Percentiles rank a stretch among this genome's conserved stretches.
Evolutionary conservation across 1,140 invertebrate species (phyloP).

Genomic region (Branchinecta lindahli): DNA sequence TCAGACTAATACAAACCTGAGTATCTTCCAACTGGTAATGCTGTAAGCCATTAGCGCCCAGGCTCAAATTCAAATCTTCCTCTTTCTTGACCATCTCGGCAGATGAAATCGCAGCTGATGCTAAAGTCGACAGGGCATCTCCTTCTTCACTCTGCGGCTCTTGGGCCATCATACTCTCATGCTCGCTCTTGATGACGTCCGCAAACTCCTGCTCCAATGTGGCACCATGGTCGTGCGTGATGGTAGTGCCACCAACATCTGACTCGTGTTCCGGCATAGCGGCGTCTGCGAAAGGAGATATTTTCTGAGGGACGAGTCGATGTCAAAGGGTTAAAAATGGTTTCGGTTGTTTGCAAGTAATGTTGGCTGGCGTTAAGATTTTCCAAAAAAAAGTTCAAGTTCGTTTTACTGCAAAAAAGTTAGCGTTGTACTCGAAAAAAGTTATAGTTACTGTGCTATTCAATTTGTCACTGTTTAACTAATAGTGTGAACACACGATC

Average conservation of each 20-base stretch:
- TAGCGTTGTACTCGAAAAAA: no score
- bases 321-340: no score
- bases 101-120: constrained; percentile 48
- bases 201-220: not conserved
- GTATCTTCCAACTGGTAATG: not conserved
- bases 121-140: constrained; percentile 53
- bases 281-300: no score
- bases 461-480: no score
- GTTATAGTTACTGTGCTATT: no score
- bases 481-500: no score
- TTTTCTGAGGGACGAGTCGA: no score
- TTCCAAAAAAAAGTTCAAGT: no score
- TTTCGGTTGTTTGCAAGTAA: no score
- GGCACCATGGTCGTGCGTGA: not conserved
- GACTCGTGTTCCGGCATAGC: constrained; percentile 1
- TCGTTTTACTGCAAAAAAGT: no score
- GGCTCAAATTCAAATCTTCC: constrained; percentile 17
- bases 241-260: not conserved
- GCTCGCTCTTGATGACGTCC: not conserved
- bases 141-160: constrained; percentile 26
- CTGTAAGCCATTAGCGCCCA: not conserved
- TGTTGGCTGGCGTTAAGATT: no score
- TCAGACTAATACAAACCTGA: no score
- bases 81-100: constrained; percentile 17
- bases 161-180: constrained; percentile 7